Conservation (phyloP, 2,113 vertebrate genomes). For the Pachycephala philippinensis region DNA sequence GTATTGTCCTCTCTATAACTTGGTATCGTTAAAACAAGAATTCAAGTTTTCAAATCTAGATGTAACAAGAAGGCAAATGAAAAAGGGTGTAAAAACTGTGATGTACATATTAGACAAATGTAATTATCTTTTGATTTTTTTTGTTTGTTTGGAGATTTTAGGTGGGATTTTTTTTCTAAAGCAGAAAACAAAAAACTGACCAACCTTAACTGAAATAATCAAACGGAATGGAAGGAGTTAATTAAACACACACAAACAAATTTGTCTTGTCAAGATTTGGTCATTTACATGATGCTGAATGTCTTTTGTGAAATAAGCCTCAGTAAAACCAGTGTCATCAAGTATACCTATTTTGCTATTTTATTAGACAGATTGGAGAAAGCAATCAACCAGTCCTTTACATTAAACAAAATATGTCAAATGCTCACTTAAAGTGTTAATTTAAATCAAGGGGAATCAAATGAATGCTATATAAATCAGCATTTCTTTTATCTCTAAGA, state of each 20-base stretch:
- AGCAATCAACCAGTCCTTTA: background rate
- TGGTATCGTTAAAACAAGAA: background rate
- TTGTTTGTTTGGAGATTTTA: background rate
- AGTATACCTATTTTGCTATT: background rate
- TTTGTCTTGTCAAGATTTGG: background rate
- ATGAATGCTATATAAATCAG: background rate
- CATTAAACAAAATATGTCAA: background rate
- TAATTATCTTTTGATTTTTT: background rate
- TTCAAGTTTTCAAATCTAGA: background rate
- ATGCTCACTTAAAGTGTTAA: background rate
- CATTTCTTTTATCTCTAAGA: background rate
- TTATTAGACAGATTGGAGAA: background rate
- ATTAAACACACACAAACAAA: background rate
- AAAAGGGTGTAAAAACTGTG: rapidly evolving
- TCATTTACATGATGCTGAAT: background rate
- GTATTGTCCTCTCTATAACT: background rate
- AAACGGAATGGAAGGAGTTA: background rate
- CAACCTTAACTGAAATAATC: background rate
- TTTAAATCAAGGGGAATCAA: background rate
- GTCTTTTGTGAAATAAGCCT: background rate
- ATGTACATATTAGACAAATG: background rate
- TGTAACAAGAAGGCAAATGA: background rate
- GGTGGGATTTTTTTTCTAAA: background rate
- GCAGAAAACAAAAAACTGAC: background rate
- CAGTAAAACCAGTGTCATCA: background rate